Percentiles rank a stretch among this genome's conserved stretches.
Evolutionary conservation across 2,113 vertebrate species (phyloP).

Genomic region (Psettodes erumei): DNA sequence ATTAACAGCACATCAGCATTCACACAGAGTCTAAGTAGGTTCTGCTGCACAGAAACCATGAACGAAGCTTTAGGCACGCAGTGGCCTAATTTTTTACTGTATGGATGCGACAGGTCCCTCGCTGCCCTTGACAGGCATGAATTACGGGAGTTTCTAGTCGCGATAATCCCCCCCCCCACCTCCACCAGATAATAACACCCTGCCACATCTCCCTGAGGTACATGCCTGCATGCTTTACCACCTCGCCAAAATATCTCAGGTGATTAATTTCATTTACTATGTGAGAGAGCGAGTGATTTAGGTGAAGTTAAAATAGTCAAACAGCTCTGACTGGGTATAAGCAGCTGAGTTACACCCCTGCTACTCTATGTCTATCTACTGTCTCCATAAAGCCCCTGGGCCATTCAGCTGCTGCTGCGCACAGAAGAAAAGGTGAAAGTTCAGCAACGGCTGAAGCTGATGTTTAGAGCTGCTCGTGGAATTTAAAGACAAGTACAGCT

Average conservation of each 20-base stretch:
- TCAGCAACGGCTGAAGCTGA: constrained; percentile 7
- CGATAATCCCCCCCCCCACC: constrained; percentile 34
- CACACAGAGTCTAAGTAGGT: background rate
- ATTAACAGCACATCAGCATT: background rate
- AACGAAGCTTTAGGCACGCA: background rate
- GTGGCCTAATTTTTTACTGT: constrained; percentile 37
- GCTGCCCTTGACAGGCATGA: constrained; percentile 47
- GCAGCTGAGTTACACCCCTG: constrained; percentile 4
- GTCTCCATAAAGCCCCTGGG: background rate
- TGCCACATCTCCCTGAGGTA: constrained; percentile 53
- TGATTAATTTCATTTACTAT: constrained; percentile 53
- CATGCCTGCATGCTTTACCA: constrained; percentile 18
- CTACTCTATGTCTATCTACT: background rate
- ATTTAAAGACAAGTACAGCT: constrained; percentile 42
- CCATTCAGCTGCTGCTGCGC: constrained; percentile 16
- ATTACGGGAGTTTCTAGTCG: constrained; percentile 63
- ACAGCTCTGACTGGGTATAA: constrained; percentile 37
- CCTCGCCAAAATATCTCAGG: constrained; percentile 55
- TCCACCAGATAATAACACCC: constrained; percentile 64
- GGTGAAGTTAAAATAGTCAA: constrained; percentile 43
- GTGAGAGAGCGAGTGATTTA: constrained; percentile 43
- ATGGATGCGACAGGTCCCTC: constrained; percentile 26
- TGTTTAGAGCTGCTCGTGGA: constrained; percentile 28
- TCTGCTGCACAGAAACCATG: constrained; percentile 6
- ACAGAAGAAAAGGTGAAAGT: constrained; percentile 20